Evolutionary conservation across 2,888 invertebrate species (phyloP).

Genomic region (Polymixis lichenea): DNA sequence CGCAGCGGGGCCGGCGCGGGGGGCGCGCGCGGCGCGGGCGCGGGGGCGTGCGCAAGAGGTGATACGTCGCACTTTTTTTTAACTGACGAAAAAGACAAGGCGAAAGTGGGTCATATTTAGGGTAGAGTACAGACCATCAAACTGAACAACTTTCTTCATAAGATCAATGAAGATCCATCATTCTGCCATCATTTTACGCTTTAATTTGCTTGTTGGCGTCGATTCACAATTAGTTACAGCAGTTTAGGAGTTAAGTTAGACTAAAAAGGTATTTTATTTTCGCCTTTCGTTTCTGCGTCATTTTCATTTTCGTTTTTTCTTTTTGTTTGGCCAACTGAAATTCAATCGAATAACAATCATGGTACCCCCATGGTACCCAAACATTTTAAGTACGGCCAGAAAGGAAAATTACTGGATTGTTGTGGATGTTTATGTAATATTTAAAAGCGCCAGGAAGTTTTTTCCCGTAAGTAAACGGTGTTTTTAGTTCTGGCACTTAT

Average conservation of each 20-base stretch:
- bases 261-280: too few species aligned
- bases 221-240: too few species aligned
- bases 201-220: too few species aligned
- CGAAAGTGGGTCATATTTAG: neutral
- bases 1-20: slow-evolving; percentile 25
- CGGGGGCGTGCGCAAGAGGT: slow-evolving; percentile 77
- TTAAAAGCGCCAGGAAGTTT: neutral
- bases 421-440: neutral
- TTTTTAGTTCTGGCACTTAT: neutral
- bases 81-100: neutral
- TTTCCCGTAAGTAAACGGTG: neutral
- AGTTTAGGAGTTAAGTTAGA: too few species aligned
- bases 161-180: too few species aligned
- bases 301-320: neutral
- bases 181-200: too few species aligned
- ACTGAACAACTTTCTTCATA: neutral
- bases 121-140: neutral
- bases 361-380: neutral
- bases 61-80: neutral
- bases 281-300: too few species aligned
- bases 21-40: slow-evolving; percentile 64
- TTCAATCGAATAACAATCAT: neutral
- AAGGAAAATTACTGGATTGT: neutral
- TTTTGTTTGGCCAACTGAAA: neutral
- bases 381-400: neutral